phyloP scores from a whole-genome alignment of 2,113 vertebrate species.

The Alligator mississippiensis region DNA sequence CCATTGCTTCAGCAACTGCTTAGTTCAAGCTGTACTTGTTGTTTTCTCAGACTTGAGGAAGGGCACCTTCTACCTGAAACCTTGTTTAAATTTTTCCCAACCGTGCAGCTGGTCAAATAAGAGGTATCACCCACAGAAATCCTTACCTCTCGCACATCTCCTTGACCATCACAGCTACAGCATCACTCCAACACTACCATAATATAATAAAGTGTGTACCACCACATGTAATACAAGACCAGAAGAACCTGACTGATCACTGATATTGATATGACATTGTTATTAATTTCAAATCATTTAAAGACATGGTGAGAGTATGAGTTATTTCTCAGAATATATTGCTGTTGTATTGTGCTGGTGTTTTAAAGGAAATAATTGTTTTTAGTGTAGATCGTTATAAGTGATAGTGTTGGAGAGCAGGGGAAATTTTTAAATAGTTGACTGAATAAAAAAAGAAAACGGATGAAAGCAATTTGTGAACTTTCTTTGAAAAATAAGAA shows the following conservation, averaged over 20 bases:
- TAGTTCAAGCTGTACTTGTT: too few species aligned
- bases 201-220: neutral
- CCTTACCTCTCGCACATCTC: too few species aligned
- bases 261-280: neutral
- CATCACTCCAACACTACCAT: too few species aligned
- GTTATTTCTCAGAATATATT: neutral
- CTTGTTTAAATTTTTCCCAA: too few species aligned
- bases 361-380: neutral
- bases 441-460: neutral
- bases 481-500: neutral
- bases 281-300: neutral
- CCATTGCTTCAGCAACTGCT: too few species aligned
- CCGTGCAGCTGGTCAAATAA: too few species aligned
- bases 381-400: neutral
- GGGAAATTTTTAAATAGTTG: neutral
- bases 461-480: neutral
- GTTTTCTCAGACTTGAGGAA: too few species aligned
- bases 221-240: neutral
- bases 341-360: neutral
- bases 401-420: neutral
- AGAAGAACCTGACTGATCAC: neutral
- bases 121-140: too few species aligned
- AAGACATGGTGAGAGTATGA: fast-evolving
- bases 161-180: too few species aligned
- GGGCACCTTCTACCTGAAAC: too few species aligned